phyloP scores from a whole-genome alignment of 2,888 invertebrate species.

The Tetramorium bicarinatum region DNA sequence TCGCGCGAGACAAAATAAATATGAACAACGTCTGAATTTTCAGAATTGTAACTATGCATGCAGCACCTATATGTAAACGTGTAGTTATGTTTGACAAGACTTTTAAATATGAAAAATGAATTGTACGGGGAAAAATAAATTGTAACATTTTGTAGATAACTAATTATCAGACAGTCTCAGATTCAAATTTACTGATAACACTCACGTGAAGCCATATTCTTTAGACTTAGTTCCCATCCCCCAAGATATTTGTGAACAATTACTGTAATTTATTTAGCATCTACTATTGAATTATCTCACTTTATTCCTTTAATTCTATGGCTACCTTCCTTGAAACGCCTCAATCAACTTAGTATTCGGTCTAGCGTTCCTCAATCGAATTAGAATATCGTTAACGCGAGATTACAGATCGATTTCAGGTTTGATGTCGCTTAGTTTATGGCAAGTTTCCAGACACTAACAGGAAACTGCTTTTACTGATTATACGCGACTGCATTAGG shows the following conservation, averaged over 20 bases:
- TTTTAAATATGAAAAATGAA: slow-evolving; percentile 66
- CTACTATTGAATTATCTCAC: slow-evolving; percentile 53
- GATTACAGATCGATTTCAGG: slow-evolving; percentile 60
- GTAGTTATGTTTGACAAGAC: slow-evolving; percentile 63
- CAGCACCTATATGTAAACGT: neutral
- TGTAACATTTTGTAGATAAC: slow-evolving; percentile 16
- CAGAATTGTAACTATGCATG: slow-evolving; percentile 9
- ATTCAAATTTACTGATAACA: neutral
- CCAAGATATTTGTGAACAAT: slow-evolving; percentile 2
- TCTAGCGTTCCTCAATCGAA: slow-evolving; percentile 49
- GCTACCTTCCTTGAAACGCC: slow-evolving; percentile 43
- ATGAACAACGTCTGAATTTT: slow-evolving; percentile 20
- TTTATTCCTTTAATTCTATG: slow-evolving; percentile 35
- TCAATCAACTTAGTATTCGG: slow-evolving; percentile 50
- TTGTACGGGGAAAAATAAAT: slow-evolving; percentile 50
- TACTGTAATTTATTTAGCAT: slow-evolving; percentile 34
- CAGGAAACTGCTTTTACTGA: slow-evolving; percentile 45
- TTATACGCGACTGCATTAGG: slow-evolving; percentile 34
- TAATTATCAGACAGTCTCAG: neutral
- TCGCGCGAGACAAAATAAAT: neutral
- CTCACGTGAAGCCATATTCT: neutral
- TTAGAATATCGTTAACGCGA: slow-evolving; percentile 57
- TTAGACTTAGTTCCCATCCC: neutral
- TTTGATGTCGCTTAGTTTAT: slow-evolving; percentile 55
- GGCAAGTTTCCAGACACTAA: slow-evolving; percentile 49